Percentiles rank a stretch among this genome's conserved stretches.
These are phyloP conservation scores for Callipepla californica DNA, from an alignment of 2,113 vertebrate genomes.

Conservation along the genomic window DNA sequence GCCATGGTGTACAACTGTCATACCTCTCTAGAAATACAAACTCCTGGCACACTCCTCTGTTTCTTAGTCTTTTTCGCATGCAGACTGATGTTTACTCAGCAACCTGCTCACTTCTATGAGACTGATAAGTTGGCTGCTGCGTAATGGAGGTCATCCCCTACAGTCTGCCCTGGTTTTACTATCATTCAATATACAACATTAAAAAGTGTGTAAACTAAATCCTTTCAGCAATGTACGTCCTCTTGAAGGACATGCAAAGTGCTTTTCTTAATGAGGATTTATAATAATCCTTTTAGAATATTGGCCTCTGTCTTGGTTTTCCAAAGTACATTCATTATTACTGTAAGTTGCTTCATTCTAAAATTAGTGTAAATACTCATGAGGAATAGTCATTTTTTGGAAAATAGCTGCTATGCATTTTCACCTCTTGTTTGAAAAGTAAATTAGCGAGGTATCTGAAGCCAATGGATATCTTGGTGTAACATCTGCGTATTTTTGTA, in stretches of 20 bases:
- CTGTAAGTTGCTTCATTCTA: background rate
- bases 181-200: background rate
- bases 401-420: background rate
- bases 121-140: background rate
- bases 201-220: background rate
- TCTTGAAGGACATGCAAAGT: background rate
- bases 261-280: background rate
- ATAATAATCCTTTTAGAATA: background rate
- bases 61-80: background rate
- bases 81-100: background rate
- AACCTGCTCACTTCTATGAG: background rate
- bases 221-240: background rate
- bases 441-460: background rate
- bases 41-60: background rate
- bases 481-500: background rate
- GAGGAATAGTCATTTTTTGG: background rate
- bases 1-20: rapidly evolving
- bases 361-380: background rate
- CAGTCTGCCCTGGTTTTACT: background rate
- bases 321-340: background rate
- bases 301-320: background rate
- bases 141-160: background rate
- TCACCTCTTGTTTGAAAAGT: background rate
- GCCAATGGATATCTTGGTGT: background rate
- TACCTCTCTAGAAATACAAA: background rate